phyloP scores from a whole-genome alignment of 2,797 vertebrate genomes.

The Rhinophrynus dorsalis region DNA sequence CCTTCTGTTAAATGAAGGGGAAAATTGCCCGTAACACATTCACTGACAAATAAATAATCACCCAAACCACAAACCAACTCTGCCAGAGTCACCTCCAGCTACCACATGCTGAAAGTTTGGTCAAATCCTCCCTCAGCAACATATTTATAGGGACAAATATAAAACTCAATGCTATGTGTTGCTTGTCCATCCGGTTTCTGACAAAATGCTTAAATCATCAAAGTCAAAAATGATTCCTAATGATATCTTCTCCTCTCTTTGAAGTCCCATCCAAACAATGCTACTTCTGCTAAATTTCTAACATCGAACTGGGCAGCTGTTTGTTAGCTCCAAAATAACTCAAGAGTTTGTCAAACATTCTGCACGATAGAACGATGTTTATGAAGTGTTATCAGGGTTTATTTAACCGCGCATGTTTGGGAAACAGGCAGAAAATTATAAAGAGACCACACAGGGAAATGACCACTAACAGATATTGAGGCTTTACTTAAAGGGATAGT shows the following conservation, averaged over 20 bases:
- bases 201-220: slow-evolving; percentile 10
- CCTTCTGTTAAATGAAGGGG: no score
- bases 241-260: slow-evolving; percentile 70
- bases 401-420: slow-evolving; percentile 68
- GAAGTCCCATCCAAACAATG: slow-evolving; percentile 81
- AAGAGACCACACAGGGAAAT: slow-evolving; percentile 81
- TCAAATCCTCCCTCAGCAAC: no score
- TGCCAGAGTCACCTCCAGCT: no score
- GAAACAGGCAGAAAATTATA: slow-evolving; percentile 61
- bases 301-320: slow-evolving; percentile 82
- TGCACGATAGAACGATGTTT: slow-evolving; percentile 76
- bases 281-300: slow-evolving; percentile 81
- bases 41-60: no score
- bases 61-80: no score
- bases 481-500: no score
- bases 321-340: slow-evolving; percentile 91
- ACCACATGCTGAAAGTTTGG: no score
- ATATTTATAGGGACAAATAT: slow-evolving; percentile 9
- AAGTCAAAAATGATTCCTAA: slow-evolving; percentile 38
- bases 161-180: background rate
- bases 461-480: background rate
- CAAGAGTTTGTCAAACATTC: slow-evolving; percentile 82
- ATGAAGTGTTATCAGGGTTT: slow-evolving; percentile 80
- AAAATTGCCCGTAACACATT: no score
- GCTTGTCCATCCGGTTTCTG: slow-evolving; percentile 8